Percentiles rank a stretch among this genome's conserved stretches.
Conservation (phyloP, 2,113 vertebrate genomes). For the Cephalopholis sonnerati region DNA sequence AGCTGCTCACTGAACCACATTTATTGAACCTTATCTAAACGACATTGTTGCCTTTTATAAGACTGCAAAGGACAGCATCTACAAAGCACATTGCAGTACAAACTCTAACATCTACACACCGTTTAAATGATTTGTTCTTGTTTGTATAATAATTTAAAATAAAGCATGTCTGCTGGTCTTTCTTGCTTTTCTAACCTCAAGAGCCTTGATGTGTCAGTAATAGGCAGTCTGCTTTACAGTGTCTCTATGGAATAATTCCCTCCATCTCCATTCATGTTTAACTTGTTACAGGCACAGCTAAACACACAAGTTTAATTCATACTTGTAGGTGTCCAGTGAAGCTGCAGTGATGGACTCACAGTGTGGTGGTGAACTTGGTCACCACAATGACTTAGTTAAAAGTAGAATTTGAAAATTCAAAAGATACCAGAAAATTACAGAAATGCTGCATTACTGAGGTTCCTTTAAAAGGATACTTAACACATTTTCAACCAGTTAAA, state of each 20-base stretch:
- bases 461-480: no score
- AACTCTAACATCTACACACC: no score
- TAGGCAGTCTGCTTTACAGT: not conserved
- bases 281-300: not conserved
- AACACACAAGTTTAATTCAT: not conserved
- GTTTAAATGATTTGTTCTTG: no score
- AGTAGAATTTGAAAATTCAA: not conserved
- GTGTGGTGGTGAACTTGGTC: not conserved
- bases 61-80: no score
- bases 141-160: not conserved
- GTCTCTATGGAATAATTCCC: not conserved
- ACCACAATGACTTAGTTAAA: not conserved
- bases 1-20: not conserved
- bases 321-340: not conserved
- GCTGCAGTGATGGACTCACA: not conserved
- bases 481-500: no score
- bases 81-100: no score
- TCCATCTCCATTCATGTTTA: not conserved
- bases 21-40: not conserved
- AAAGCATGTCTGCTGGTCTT: not conserved
- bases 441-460: not conserved
- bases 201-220: not conserved
- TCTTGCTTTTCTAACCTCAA: not conserved
- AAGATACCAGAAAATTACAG: not conserved
- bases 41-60: no score